A percentile compares a stretch with the other conserved stretches of the same genome.
These are phyloP conservation scores for Drosophila maculinotata DNA, from an alignment of 2,888 invertebrate genomes.

Conservation along the genomic window DNA sequence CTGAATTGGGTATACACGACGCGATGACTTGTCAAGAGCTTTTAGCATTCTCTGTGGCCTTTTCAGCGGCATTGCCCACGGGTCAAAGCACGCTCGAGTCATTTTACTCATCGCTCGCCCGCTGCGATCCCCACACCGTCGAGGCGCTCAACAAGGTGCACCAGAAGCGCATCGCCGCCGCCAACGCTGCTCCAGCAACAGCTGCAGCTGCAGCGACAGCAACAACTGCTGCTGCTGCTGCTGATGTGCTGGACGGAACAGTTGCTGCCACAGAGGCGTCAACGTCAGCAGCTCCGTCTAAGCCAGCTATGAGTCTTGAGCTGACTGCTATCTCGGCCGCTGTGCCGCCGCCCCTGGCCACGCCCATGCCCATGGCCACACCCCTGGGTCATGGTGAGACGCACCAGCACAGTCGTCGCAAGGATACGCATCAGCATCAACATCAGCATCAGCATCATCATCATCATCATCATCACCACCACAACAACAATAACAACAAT, in stretches of 20 bases:
- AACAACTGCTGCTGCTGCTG: neutral
- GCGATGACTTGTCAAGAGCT: slow-evolving; percentile 92
- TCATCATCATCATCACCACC: slow-evolving; percentile 23
- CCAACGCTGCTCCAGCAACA: slow-evolving; percentile 72
- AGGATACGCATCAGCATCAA: slow-evolving; percentile 3
- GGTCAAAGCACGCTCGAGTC: slow-evolving; percentile 93
- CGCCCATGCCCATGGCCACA: neutral
- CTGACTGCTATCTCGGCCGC: slow-evolving; percentile 52
- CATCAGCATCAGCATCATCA: slow-evolving; percentile 16
- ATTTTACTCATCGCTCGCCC: slow-evolving; percentile 92
- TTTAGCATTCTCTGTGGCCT: slow-evolving; percentile 95
- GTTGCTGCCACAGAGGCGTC: neutral
- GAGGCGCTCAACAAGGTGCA: slow-evolving; percentile 81
- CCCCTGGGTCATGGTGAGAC: slow-evolving; percentile 19
- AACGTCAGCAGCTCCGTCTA: neutral
- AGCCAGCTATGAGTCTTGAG: slow-evolving; percentile 27
- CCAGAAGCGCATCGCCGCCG: slow-evolving; percentile 77
- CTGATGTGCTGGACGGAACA: slow-evolving; percentile 1
- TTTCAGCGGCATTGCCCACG: slow-evolving; percentile 95
- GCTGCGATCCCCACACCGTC: slow-evolving; percentile 87
- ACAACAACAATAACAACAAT: slow-evolving; percentile 34
- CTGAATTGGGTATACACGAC: slow-evolving; percentile 86
- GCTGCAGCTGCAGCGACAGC: slow-evolving; percentile 1
- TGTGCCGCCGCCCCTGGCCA: slow-evolving; percentile 32
- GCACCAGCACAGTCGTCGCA: slow-evolving; percentile 14